Percentiles rank a stretch among this genome's conserved stretches.
phyloP scores from a whole-genome alignment of 2,888 invertebrate genomes.

The Pogonocherus hispidulus region DNA sequence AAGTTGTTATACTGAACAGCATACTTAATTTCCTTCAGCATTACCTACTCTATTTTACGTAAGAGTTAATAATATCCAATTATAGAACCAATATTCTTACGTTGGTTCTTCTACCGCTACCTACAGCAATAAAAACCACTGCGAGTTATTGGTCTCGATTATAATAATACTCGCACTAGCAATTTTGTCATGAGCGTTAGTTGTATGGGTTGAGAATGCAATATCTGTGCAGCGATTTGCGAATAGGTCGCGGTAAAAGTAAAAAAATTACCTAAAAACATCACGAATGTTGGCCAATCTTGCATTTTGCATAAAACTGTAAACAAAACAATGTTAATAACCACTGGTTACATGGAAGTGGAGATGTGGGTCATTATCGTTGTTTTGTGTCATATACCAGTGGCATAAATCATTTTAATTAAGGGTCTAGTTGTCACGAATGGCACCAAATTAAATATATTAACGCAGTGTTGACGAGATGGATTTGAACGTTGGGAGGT shows the following conservation, averaged over 20 bases:
- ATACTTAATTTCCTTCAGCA: too few species aligned
- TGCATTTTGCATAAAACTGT: slow-evolving; percentile 8
- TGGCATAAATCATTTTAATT: neutral
- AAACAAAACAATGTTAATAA: slow-evolving; percentile 7
- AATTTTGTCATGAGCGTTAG: neutral
- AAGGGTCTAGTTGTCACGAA: neutral
- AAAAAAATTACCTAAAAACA: neutral
- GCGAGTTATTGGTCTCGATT: neutral
- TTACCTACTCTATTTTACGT: neutral
- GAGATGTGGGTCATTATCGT: slow-evolving; percentile 20
- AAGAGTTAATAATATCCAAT: neutral
- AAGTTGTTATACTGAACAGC: too few species aligned
- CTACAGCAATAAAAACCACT: neutral
- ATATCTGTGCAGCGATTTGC: neutral
- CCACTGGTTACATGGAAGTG: neutral
- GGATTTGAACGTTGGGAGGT: neutral
- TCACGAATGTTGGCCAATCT: neutral
- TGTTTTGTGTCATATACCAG: neutral
- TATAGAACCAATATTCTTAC: too few species aligned
- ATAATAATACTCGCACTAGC: neutral
- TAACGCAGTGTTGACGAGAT: neutral
- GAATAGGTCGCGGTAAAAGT: neutral
- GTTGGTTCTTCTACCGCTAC: neutral
- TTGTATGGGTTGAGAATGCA: too few species aligned
- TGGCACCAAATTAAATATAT: neutral